A percentile compares a stretch with the other conserved stretches of the same genome.
These are phyloP conservation scores for Raillietiella orientalis DNA, from an alignment of 2,888 invertebrate genomes.

Conservation along the genomic window DNA sequence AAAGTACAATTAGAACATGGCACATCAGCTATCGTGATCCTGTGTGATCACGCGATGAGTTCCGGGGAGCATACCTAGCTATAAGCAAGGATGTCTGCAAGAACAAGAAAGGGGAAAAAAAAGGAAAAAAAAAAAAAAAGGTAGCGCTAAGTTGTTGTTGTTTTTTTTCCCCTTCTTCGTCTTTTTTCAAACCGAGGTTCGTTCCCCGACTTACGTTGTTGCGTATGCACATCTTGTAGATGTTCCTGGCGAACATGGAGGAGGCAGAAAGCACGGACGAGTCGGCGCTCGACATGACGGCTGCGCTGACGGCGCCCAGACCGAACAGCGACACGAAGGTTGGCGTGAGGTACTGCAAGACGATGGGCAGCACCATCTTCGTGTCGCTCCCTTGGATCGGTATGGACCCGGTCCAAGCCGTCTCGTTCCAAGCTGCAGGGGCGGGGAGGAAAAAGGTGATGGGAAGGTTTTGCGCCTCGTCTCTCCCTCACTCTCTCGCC, in stretches of 20 bases:
- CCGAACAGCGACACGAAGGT: constrained; percentile 86
- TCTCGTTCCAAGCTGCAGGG: constrained; percentile 75
- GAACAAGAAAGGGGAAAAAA: background rate
- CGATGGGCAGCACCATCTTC: constrained; percentile 86
- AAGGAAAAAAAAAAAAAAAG: background rate
- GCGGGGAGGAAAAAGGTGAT: background rate
- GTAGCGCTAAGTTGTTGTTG: no score
- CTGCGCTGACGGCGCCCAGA: constrained; percentile 89
- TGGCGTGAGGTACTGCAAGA: constrained; percentile 86
- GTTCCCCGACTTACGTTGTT: constrained; percentile 28
- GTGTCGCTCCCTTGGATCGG: constrained; percentile 17
- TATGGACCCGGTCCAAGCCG: constrained; percentile 15
- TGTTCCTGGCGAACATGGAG: constrained; percentile 95
- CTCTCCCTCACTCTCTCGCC: no score
- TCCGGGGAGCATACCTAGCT: no score
- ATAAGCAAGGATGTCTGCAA: no score
- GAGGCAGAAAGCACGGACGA: constrained; percentile 91
- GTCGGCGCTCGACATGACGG: constrained; percentile 98
- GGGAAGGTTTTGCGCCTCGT: no score
- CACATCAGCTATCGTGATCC: no score
- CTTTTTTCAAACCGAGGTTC: no score
- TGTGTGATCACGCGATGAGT: no score
- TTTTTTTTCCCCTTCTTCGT: no score
- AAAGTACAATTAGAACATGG: constrained; percentile 3
- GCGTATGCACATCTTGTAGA: constrained; percentile 85